Evolutionary conservation across 1,140 invertebrate species (phyloP).

Genomic region (Ephestia elutella): DNA sequence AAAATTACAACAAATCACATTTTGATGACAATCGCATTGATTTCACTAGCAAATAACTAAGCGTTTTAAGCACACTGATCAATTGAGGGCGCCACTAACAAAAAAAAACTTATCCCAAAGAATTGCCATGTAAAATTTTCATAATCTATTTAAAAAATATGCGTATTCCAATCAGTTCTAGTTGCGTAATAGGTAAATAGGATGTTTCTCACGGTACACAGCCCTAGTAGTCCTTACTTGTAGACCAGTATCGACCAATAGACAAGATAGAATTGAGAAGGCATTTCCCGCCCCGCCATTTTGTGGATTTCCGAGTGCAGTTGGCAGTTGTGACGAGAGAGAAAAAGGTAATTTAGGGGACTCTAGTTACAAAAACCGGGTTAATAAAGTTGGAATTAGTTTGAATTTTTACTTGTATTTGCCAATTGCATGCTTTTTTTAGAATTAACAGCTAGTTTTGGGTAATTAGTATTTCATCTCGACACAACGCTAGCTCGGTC

Average conservation of each 20-base stretch:
- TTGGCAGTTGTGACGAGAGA: not conserved
- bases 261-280: not conserved
- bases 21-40: too few species aligned
- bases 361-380: too few species aligned
- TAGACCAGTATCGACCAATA: too few species aligned
- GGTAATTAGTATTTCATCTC: not conserved
- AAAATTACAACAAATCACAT: too few species aligned
- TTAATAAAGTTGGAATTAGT: not conserved
- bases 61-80: too few species aligned
- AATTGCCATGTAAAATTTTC: not conserved
- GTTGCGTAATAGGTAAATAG: not conserved
- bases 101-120: not conserved
- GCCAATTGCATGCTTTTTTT: not conserved
- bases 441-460: not conserved
- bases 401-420: not conserved
- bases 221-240: too few species aligned
- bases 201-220: too few species aligned
- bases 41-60: too few species aligned
- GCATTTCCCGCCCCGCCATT: not conserved
- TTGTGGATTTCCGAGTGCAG: not conserved
- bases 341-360: not conserved
- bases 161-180: not conserved
- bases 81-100: too few species aligned
- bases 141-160: too few species aligned
- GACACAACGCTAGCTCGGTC: not conserved